A percentile compares a stretch with the other conserved stretches of the same genome.
Conservation (phyloP, 2,797 vertebrate genomes). For the Lacerta agilis region DNA sequence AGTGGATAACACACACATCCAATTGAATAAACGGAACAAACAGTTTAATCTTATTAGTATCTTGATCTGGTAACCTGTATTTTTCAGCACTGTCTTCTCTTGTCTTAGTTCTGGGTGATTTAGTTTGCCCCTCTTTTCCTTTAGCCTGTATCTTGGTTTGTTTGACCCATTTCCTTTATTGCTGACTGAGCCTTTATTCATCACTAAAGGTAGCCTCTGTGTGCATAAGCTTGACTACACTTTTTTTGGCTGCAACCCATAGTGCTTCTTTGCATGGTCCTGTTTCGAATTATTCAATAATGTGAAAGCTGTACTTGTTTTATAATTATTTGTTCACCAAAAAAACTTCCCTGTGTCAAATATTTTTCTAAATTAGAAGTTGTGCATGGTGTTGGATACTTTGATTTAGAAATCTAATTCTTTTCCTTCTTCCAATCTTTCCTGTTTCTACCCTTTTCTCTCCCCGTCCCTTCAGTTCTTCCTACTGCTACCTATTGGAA, state of each 20-base stretch:
- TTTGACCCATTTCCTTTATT: constrained; percentile 75
- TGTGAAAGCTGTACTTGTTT: constrained; percentile 1
- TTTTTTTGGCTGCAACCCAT: constrained; percentile 40
- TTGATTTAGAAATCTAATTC: constrained; percentile 33
- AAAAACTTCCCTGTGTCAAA: not conserved
- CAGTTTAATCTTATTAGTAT: constrained; percentile 16
- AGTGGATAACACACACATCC: no score
- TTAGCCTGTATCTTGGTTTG: constrained; percentile 78
- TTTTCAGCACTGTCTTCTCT: constrained; percentile 26
- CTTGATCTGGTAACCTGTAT: constrained; percentile 27
- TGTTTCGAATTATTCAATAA: constrained; percentile 34
- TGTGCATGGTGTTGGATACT: constrained; percentile 31
- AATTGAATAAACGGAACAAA: not conserved
- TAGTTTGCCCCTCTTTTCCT: constrained; percentile 72
- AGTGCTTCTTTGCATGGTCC: constrained; percentile 69
- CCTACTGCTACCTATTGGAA: constrained; percentile 71
- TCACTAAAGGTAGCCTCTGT: constrained; percentile 78
- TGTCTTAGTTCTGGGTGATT: constrained; percentile 54
- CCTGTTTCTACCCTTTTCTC: constrained; percentile 49
- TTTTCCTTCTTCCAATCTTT: constrained; percentile 51
- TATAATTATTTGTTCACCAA: not conserved
- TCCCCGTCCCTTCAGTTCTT: constrained; percentile 68
- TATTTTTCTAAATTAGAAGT: constrained; percentile 24
- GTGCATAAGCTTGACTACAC: constrained; percentile 58
- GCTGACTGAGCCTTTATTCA: constrained; percentile 72